Conservation (phyloP, 1,140 invertebrate genomes). For the Hydropsyche tenuis region DNA sequence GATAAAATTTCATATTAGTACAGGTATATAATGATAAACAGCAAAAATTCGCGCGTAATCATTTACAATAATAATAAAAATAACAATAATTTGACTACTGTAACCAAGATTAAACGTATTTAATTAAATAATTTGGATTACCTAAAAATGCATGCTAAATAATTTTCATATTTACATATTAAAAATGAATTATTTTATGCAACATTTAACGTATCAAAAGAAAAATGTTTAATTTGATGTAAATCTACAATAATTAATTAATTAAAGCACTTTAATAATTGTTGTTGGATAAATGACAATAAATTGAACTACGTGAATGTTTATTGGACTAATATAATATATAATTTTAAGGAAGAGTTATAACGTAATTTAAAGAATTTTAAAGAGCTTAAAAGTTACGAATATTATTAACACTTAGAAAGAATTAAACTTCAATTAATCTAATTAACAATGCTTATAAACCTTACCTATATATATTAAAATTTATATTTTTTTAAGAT, state of each 20-base stretch:
- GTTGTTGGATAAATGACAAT: background rate
- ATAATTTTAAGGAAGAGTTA: background rate
- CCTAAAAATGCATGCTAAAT: too few species aligned
- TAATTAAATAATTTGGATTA: too few species aligned
- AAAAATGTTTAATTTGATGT: too few species aligned
- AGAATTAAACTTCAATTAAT: conserved; percentile 10
- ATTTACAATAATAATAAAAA: too few species aligned
- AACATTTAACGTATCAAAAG: too few species aligned
- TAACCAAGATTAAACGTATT: too few species aligned
- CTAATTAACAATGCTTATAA: background rate
- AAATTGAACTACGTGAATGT: background rate
- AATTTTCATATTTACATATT: background rate
- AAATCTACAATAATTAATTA: too few species aligned
- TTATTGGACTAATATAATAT: conserved; percentile 8
- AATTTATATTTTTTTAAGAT: conserved; percentile 22
- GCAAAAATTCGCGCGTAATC: too few species aligned
- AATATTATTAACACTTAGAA: conserved; percentile 24
- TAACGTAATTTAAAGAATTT: conserved; percentile 11
- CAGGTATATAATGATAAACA: too few species aligned
- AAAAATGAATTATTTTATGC: background rate
- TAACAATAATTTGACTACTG: too few species aligned
- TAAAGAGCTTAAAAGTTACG: background rate
- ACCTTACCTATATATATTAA: background rate
- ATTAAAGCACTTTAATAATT: conserved; percentile 1
- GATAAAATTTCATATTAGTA: too few species aligned